Conservation (phyloP, 1,140 invertebrate genomes). For the Lethocerus indicus region DNA sequence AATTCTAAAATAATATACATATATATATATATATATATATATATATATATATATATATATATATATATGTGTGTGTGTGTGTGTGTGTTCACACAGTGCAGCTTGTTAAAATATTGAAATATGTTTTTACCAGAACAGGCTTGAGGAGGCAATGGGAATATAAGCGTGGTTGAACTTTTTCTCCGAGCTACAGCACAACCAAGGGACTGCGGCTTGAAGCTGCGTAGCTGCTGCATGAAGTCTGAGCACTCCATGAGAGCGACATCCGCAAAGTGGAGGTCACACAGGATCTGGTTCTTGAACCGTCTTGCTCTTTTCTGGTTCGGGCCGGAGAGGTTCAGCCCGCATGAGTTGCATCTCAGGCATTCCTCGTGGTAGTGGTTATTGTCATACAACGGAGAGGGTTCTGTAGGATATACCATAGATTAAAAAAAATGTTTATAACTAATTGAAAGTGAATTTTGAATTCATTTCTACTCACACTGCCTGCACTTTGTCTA, state of each 20-base stretch:
- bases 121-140: slow-evolving; percentile 67
- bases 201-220: slow-evolving; percentile 87
- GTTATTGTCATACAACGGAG: slow-evolving; percentile 81
- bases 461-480: no score
- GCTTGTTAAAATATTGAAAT: no score
- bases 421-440: no score
- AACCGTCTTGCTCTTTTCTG: slow-evolving; percentile 59
- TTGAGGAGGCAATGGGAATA: slow-evolving; percentile 83
- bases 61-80: no score
- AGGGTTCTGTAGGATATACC: slow-evolving; percentile 53
- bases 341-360: slow-evolving; percentile 81
- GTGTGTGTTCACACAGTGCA: no score
- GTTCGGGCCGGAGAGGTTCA: slow-evolving; percentile 80
- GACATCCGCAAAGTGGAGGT: slow-evolving; percentile 83
- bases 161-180: slow-evolving; percentile 83
- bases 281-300: slow-evolving; percentile 76
- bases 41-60: no score
- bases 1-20: no score
- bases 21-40: no score
- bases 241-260: slow-evolving; percentile 90
- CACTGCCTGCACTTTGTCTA: no score
- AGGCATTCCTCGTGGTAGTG: slow-evolving; percentile 92
- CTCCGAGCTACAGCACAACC: slow-evolving; percentile 82
- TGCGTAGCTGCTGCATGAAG: slow-evolving; percentile 89
- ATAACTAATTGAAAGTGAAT: no score